A percentile compares a stretch with the other conserved stretches of the same genome.
phyloP scores from a whole-genome alignment of 92 coral and sea anemone genomes.

The Epizoanthus ramosus region DNA sequence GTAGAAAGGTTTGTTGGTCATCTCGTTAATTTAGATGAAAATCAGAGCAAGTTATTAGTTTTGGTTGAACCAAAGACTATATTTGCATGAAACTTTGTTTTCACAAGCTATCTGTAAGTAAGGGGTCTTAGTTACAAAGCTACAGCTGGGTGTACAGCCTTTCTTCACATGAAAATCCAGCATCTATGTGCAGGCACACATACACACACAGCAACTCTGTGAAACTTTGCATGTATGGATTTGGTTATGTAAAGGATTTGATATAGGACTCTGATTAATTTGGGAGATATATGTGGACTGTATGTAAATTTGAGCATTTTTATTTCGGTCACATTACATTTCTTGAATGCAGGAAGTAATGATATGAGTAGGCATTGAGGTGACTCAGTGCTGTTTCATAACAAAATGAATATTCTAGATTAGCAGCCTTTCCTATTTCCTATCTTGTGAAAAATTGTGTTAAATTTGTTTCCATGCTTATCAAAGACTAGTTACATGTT shows the following conservation, averaged over 20 bases:
- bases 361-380: not conserved
- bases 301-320: not conserved
- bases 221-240: not conserved
- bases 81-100: conserved; percentile 12
- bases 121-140: not conserved
- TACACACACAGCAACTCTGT: not conserved
- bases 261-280: not conserved
- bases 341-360: not conserved
- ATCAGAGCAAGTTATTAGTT: not conserved
- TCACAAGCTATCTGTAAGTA: not conserved
- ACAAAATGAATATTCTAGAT: not conserved
- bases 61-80: not conserved
- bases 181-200: not conserved
- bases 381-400: not conserved
- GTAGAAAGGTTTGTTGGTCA: conserved; percentile 8
- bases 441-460: too few relatives aligned
- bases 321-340: not conserved
- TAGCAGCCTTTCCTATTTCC: too few relatives aligned
- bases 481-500: too few relatives aligned
- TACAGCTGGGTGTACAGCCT: conserved; percentile 11
- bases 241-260: not conserved
- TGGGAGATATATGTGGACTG: not conserved
- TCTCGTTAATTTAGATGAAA: not conserved
- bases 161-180: not conserved
- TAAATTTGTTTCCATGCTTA: too few relatives aligned